These are phyloP conservation scores for Stichodactyla mertensii DNA, from an alignment of 64 coral and sea anemone genomes.

Conservation along the genomic window DNA sequence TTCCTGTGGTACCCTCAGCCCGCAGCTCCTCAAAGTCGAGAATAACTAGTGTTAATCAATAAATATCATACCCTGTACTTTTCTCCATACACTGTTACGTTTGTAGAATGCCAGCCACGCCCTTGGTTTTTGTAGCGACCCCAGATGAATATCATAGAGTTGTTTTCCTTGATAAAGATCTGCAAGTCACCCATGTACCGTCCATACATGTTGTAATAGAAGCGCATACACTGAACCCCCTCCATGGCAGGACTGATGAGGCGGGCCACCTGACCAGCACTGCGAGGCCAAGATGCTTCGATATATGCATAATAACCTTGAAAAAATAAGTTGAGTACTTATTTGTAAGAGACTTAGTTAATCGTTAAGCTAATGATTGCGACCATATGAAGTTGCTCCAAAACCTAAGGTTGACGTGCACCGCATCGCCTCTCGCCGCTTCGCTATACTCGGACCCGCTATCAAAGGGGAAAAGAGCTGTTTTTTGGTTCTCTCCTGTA, in stretches of 20 bases:
- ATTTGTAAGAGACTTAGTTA: not conserved
- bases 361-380: too few species aligned
- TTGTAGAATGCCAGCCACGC: conserved; percentile 37
- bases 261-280: conserved; percentile 9
- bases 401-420: too few species aligned
- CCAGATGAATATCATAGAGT: conserved; percentile 60
- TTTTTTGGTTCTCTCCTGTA: too few species aligned
- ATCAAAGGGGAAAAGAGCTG: too few species aligned
- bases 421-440: too few species aligned
- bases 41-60: not conserved
- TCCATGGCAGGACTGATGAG: conserved; percentile 27
- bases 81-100: conserved; percentile 68
- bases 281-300: conserved; percentile 43
- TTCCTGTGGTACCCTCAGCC: too few species aligned
- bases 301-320: conserved; percentile 42
- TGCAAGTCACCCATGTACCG: conserved; percentile 69
- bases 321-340: not conserved
- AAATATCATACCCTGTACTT: conserved; percentile 50
- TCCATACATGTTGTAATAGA: conserved; percentile 64
- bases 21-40: too few species aligned
- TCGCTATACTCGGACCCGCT: too few species aligned
- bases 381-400: too few species aligned
- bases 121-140: conserved; percentile 80
- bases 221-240: conserved; percentile 53
- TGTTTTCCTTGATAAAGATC: conserved; percentile 33